These are phyloP conservation scores for Anguilla pacifica DNA, from an alignment of 2,797 vertebrate genomes.

Conservation along the genomic window DNA sequence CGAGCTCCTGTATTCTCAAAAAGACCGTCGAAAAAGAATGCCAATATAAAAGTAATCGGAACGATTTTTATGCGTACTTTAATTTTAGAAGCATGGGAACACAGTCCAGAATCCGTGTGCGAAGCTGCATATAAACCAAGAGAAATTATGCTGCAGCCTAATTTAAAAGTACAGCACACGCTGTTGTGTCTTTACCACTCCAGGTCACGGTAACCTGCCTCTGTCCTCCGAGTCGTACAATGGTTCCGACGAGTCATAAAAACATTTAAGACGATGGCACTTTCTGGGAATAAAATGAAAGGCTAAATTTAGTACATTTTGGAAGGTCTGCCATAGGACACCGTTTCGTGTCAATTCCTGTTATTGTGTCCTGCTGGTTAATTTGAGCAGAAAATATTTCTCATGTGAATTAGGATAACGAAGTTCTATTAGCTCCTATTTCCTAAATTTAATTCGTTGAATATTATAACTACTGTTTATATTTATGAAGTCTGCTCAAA, in stretches of 20 bases:
- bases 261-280: constrained; percentile 6
- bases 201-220: constrained; percentile 14
- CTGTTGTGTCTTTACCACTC: not conserved
- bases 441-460: not conserved
- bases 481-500: no score
- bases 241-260: not conserved
- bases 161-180: constrained; percentile 23
- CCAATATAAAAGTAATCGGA: not conserved
- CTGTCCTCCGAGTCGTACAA: no score
- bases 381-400: not conserved
- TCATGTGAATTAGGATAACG: not conserved
- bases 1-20: not conserved
- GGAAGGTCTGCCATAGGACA: not conserved
- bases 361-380: not conserved
- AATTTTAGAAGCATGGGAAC: constrained; percentile 5
- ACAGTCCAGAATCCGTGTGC: constrained; percentile 18
- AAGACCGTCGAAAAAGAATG: not conserved
- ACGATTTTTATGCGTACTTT: not conserved
- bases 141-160: constrained; percentile 1
- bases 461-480: not conserved
- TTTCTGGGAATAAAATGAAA: constrained; percentile 3
- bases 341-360: not conserved
- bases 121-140: constrained; percentile 15
- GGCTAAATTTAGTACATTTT: not conserved
- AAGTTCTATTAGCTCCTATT: not conserved